A percentile compares a stretch with the other conserved stretches of the same genome.
Conservation (phyloP, 1,140 invertebrate genomes). For the Anastrepha ludens region DNA sequence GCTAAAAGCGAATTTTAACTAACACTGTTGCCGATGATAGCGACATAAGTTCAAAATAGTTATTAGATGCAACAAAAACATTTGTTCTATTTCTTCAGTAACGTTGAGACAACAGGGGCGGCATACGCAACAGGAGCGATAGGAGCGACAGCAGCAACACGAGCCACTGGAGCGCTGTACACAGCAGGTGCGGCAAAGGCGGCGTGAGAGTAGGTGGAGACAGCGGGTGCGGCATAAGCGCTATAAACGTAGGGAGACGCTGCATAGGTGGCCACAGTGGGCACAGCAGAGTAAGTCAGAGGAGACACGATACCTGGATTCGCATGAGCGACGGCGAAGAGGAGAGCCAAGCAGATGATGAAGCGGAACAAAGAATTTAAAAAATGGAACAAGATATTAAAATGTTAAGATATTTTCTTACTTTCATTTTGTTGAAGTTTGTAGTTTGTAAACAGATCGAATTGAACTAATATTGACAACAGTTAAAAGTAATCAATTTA, state of each 20-base stretch:
- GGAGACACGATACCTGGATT: constrained; percentile 29
- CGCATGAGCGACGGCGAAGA: constrained; percentile 48
- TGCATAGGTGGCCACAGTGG: constrained; percentile 12
- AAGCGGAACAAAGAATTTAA: background rate
- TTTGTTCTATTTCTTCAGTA: constrained; percentile 10
- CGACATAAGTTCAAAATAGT: too few species aligned
- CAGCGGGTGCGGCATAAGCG: constrained; percentile 20
- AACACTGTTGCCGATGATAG: too few species aligned
- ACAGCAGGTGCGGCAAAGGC: constrained; percentile 1
- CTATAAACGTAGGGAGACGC: constrained; percentile 21
- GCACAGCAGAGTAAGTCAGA: constrained; percentile 25
- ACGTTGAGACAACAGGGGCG: constrained; percentile 29
- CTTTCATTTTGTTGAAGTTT: constrained; percentile 54
- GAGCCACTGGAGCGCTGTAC: too few species aligned
- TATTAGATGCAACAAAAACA: background rate
- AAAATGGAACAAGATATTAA: too few species aligned
- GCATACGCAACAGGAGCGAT: constrained; percentile 5
- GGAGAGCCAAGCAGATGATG: constrained; percentile 53
- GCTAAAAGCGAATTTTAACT: too few species aligned
- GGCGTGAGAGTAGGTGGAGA: constrained; percentile 6
- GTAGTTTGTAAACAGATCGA: constrained; percentile 5
- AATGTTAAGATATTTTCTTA: background rate
- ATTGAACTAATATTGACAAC: constrained; percentile 22
- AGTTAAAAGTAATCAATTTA: background rate
- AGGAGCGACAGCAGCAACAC: too few species aligned